Evolutionary conservation across 2,113 vertebrate species (phyloP).

Genomic region (Poeciliopsis prolifica): DNA sequence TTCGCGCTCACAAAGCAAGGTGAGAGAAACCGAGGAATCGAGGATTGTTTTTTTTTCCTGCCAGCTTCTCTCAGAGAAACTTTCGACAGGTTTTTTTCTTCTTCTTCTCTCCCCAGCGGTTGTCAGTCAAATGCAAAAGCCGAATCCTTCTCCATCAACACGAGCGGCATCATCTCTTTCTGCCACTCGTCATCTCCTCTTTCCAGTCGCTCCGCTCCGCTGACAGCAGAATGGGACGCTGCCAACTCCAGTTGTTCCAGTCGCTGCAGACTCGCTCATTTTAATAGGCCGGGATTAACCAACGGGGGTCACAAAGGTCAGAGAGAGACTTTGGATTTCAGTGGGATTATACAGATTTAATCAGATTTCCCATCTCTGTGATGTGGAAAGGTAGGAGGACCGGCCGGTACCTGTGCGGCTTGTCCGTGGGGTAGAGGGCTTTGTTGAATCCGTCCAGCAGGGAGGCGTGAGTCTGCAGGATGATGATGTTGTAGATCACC

Average conservation of each 20-base stretch:
- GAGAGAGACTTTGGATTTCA: neutral
- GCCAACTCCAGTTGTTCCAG: conserved; percentile 27
- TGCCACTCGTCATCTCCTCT: conserved; percentile 55
- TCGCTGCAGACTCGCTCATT: conserved; percentile 32
- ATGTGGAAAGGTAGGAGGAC: neutral
- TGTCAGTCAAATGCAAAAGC: conserved; percentile 61
- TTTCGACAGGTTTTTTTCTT: conserved; percentile 27
- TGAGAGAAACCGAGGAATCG: conserved; percentile 7
- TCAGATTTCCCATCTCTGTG: neutral
- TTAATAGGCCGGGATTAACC: conserved; percentile 20
- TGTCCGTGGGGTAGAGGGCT: conserved; percentile 82
- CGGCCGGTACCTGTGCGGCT: conserved; percentile 82
- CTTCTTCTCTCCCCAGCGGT: neutral
- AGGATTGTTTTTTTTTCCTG: neutral
- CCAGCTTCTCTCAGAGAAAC: conserved; percentile 15
- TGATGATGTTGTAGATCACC: conserved; percentile 92
- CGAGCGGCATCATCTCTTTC: conserved; percentile 39
- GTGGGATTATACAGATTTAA: conserved; percentile 6
- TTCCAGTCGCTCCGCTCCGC: conserved; percentile 35
- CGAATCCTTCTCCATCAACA: conserved; percentile 49
- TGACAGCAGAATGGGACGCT: conserved; percentile 27
- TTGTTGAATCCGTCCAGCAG: conserved; percentile 91
- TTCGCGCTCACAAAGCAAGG: neutral
- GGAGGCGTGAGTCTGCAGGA: conserved; percentile 91
- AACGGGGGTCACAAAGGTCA: conserved; percentile 16